Evolutionary conservation across 2,113 vertebrate species (phyloP).

Genomic region (Lucifuga dentata): DNA sequence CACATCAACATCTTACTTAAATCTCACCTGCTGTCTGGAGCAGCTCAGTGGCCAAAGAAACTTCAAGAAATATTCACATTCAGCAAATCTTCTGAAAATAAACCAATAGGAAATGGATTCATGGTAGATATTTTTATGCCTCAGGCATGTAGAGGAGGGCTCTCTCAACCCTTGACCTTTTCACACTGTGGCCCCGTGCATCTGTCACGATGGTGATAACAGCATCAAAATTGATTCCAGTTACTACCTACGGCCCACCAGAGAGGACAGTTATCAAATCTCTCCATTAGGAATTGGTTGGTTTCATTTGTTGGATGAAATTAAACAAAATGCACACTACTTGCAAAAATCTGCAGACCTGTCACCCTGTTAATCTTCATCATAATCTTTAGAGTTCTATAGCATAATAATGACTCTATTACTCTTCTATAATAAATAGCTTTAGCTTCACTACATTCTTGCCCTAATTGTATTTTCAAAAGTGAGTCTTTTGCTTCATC

Average conservation of each 20-base stretch:
- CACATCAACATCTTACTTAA: slow-evolving; percentile 6
- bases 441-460: no score
- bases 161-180: slow-evolving; percentile 62
- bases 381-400: no score
- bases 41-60: neutral
- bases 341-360: no score
- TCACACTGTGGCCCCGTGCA: slow-evolving; percentile 36
- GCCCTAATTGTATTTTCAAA: slow-evolving; percentile 54
- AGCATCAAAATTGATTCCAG: slow-evolving; percentile 63
- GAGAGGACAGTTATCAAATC: slow-evolving; percentile 15
- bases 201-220: slow-evolving; percentile 63
- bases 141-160: slow-evolving; percentile 11
- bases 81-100: neutral
- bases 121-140: slow-evolving; percentile 52
- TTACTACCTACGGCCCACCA: slow-evolving; percentile 37
- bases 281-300: neutral
- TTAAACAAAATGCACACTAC: no score
- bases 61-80: neutral
- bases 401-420: no score
- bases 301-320: no score
- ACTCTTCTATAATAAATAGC: no score
- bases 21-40: neutral
- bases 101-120: slow-evolving; percentile 50
- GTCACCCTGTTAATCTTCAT: no score
- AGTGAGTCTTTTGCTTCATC: slow-evolving; percentile 36